phyloP scores from a whole-genome alignment of 2,113 vertebrate genomes.

The Merops nubicus region DNA sequence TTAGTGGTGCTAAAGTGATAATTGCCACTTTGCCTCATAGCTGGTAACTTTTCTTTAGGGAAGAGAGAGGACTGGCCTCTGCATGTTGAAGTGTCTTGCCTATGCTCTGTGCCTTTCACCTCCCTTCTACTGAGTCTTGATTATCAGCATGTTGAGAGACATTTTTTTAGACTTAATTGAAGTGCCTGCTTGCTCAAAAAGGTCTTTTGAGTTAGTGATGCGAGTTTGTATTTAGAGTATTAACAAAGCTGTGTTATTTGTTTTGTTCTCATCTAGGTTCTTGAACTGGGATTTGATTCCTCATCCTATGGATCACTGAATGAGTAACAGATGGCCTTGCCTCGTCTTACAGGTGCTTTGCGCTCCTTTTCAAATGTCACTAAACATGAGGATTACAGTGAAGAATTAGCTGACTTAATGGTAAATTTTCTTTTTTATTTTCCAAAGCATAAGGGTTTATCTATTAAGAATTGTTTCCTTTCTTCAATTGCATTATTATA shows the following conservation, averaged over 20 bases:
- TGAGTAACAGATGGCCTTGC: slow-evolving; percentile 87
- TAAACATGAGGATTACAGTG: slow-evolving; percentile 87
- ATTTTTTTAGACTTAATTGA: not conserved
- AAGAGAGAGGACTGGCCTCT: not conserved
- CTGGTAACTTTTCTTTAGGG: not conserved
- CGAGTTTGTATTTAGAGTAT: not conserved
- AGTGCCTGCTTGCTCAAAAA: not conserved
- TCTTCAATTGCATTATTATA: slow-evolving; percentile 18
- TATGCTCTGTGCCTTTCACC: not conserved
- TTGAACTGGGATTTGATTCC: slow-evolving; percentile 62
- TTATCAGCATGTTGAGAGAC: not conserved
- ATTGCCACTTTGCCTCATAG: not conserved
- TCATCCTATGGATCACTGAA: slow-evolving; percentile 74
- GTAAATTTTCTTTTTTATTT: slow-evolving; percentile 70
- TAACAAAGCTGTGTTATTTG: slow-evolving; percentile 20
- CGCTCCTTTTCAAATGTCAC: slow-evolving; percentile 96
- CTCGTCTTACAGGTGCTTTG: slow-evolving; percentile 92
- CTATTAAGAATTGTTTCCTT: not conserved
- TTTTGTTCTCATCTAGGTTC: slow-evolving; percentile 65
- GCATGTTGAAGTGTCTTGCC: not conserved
- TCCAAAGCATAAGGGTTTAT: not conserved
- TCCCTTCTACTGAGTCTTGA: not conserved
- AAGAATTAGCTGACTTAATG: slow-evolving; percentile 87
- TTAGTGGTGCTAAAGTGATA: not conserved
- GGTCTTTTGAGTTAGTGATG: not conserved